Conservation (phyloP, 2,797 vertebrate genomes). For the Pseudocheirus occidentalis region DNA sequence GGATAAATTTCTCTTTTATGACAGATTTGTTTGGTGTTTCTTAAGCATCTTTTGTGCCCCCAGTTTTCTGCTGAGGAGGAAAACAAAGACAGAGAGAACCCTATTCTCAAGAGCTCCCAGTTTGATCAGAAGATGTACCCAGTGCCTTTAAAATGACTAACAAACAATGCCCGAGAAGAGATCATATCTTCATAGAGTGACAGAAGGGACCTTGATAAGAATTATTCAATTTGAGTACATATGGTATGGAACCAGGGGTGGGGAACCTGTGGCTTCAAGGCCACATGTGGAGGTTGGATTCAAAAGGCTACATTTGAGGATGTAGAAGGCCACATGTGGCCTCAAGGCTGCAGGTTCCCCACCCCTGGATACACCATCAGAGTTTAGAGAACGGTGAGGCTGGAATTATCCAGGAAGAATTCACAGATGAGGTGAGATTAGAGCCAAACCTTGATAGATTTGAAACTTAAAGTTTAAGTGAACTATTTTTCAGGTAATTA, state of each 20-base stretch:
- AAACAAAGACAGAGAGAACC: not conserved
- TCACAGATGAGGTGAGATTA: not conserved
- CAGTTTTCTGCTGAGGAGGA: not conserved
- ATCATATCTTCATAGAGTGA: not conserved
- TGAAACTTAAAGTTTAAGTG: not conserved
- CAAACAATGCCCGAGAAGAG: not conserved
- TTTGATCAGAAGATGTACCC: not conserved
- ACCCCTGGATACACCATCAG: not conserved
- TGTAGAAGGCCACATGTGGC: no score
- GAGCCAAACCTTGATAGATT: not conserved
- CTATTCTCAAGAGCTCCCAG: not conserved
- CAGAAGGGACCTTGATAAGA: not conserved
- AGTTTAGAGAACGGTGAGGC: not conserved
- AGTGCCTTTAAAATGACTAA: fast-evolving
- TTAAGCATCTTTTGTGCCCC: not conserved
- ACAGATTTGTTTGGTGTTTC: not conserved
- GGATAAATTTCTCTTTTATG: not conserved
- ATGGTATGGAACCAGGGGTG: not conserved
- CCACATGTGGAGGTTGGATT: no score
- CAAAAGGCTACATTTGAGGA: no score
- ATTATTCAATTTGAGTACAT: not conserved
- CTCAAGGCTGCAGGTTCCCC: no score
- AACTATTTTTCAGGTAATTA: not conserved
- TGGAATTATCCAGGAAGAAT: not conserved
- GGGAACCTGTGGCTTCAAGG: no score